phyloP scores from a whole-genome alignment of 1,140 invertebrate genomes.

The Eupristina koningsbergeri region DNA sequence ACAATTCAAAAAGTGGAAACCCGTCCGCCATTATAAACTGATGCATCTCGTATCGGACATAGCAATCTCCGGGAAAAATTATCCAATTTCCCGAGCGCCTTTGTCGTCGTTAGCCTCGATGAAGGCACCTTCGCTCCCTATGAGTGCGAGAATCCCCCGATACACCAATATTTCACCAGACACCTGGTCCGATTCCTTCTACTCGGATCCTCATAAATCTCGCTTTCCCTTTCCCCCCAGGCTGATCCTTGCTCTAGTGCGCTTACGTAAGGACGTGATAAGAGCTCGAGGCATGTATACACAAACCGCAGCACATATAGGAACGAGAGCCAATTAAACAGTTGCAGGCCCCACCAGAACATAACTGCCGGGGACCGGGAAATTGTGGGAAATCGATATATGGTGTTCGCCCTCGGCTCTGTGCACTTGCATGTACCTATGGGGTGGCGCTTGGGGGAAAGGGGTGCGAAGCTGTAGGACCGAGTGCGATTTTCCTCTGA shows the following conservation, averaged over 20 bases:
- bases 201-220: conserved; percentile 43
- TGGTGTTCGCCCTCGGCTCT: conserved; percentile 14
- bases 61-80: conserved; percentile 55
- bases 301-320: not conserved
- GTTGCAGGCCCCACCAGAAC: not conserved
- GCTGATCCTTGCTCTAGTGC: not conserved
- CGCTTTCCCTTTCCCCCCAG: not conserved
- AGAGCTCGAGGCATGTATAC: conserved; percentile 5
- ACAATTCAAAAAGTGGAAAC: not conserved
- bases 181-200: not conserved
- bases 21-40: not conserved
- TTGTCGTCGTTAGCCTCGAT: conserved; percentile 45
- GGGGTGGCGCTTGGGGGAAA: too few relatives aligned
- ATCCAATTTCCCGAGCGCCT: conserved; percentile 59
- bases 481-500: conserved; percentile 39
- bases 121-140: too few relatives aligned
- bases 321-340: conserved; percentile 24
- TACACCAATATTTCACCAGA: conserved; percentile 58
- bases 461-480: not conserved
- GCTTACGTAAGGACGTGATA: conserved; percentile 47
- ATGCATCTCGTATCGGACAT: conserved; percentile 27
- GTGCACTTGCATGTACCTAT: not conserved
- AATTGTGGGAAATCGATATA: conserved; percentile 50
- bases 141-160: conserved; percentile 44
- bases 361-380: conserved; percentile 4